Evolutionary conservation across 2,113 vertebrate species (phyloP).

Genomic region (Sorex fumeus): DNA sequence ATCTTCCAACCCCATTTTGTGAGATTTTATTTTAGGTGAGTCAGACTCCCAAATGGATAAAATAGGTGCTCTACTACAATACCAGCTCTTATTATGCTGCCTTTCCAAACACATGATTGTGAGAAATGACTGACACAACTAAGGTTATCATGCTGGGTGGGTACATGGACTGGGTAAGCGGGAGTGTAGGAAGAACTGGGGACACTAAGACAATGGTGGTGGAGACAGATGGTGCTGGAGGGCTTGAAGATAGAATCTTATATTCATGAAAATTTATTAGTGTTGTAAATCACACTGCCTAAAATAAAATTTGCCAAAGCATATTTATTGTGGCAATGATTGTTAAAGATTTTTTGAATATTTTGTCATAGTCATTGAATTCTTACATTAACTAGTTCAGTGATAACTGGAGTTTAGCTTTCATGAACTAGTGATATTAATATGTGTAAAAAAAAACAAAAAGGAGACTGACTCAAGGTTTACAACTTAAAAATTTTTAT

Average conservation of each 20-base stretch:
- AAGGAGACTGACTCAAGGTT: not conserved
- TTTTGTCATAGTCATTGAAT: not conserved
- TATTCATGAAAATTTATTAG: too few relatives aligned
- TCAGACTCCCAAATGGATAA: too few relatives aligned
- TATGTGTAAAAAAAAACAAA: not conserved
- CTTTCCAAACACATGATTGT: not conserved
- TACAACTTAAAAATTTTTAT: conserved; percentile 34
- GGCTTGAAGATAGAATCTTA: not conserved
- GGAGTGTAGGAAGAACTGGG: too few relatives aligned
- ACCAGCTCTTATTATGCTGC: not conserved
- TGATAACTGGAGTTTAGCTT: not conserved
- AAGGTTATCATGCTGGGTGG: too few relatives aligned
- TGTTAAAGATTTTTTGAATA: not conserved
- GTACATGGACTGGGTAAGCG: too few relatives aligned
- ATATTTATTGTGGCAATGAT: not conserved
- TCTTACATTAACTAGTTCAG: not conserved
- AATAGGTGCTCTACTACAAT: too few relatives aligned
- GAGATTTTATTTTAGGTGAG: too few relatives aligned
- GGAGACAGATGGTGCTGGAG: too few relatives aligned
- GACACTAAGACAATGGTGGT: too few relatives aligned
- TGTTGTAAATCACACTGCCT: too few relatives aligned
- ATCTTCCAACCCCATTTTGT: too few relatives aligned
- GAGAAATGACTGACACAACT: too few relatives aligned
- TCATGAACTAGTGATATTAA: not conserved
- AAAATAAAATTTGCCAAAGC: not conserved